Percentiles rank a stretch among this genome's conserved stretches.
Conservation (phyloP, 2,888 invertebrate species). For the Cecidostiba fungosa region DNA sequence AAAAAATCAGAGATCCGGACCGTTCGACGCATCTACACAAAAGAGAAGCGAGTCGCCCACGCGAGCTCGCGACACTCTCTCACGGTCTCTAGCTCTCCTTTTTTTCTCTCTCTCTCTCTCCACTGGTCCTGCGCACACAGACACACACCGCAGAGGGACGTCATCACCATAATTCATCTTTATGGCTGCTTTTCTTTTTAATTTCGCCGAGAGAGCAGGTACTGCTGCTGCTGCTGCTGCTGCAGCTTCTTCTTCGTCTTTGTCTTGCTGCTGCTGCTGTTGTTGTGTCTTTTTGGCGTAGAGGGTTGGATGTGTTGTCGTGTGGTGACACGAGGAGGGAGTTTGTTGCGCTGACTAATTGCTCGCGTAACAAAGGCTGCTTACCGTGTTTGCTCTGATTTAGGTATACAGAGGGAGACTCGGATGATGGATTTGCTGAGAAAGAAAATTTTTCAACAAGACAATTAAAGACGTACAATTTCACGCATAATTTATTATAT, state of each 20-base stretch:
- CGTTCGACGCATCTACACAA: conserved; percentile 33
- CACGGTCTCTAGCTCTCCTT: conserved; percentile 54
- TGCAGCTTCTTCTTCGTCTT: not conserved
- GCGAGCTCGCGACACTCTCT: conserved; percentile 59
- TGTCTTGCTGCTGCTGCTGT: conserved; percentile 13
- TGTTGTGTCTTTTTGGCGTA: not conserved
- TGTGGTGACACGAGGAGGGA: conserved; percentile 55
- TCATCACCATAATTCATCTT: conserved; percentile 68
- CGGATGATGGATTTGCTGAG: not conserved
- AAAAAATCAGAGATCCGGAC: not conserved
- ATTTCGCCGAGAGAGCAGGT: conserved; percentile 52
- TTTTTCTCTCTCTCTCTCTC: conserved; percentile 42
- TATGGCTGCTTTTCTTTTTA: conserved; percentile 66
- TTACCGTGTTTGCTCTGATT: conserved; percentile 32
- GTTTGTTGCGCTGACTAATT: conserved; percentile 46
- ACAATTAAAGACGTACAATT: too few species aligned
- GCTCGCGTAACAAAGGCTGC: conserved; percentile 50
- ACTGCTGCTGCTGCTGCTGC: conserved; percentile 26
- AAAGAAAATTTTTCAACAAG: not conserved
- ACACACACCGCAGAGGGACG: conserved; percentile 52
- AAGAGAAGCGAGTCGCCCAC: conserved; percentile 67
- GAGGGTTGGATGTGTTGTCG: conserved; percentile 17
- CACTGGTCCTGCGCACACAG: not conserved
- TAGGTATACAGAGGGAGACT: not conserved
- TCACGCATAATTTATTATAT: not conserved